Percentiles rank a stretch among this genome's conserved stretches.
Conservation (phyloP, 2,113 vertebrate species). For the Sorex araneus region DNA sequence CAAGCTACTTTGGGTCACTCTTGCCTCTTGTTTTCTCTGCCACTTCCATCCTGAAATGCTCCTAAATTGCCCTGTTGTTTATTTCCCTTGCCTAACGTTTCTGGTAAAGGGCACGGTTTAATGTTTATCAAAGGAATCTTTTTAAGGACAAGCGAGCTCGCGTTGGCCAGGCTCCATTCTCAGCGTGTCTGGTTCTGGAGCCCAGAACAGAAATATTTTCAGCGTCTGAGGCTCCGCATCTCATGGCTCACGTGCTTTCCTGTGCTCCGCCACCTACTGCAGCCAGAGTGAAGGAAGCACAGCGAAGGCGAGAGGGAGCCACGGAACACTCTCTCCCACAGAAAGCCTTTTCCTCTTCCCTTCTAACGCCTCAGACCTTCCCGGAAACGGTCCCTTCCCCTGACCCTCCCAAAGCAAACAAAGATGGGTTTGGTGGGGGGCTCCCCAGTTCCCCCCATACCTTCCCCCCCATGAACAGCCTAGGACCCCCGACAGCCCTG, state of each 20-base stretch:
- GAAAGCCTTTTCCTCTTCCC: not conserved
- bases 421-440: not conserved
- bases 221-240: conserved; percentile 35
- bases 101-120: conserved; percentile 67
- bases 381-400: not conserved
- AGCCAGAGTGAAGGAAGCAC: conserved; percentile 34
- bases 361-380: not conserved
- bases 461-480: not conserved
- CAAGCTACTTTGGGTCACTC: not conserved
- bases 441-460: too few relatives aligned
- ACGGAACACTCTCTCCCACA: not conserved
- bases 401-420: not conserved
- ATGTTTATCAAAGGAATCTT: conserved; percentile 67
- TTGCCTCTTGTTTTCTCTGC: conserved; percentile 65
- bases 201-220: conserved; percentile 6
- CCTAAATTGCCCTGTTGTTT: conserved; percentile 66
- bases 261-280: not conserved
- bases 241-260: conserved; percentile 13
- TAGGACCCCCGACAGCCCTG: not conserved
- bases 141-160: conserved; percentile 61
- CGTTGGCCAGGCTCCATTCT: conserved; percentile 67
- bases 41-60: conserved; percentile 64
- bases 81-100: conserved; percentile 68
- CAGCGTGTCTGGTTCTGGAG: conserved; percentile 9
- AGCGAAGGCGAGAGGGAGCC: not conserved